A percentile compares a stretch with the other conserved stretches of the same genome.
Evolutionary conservation across 2,888 invertebrate genomes (phyloP).

Genomic region (Drosophila stalkeri): DNA sequence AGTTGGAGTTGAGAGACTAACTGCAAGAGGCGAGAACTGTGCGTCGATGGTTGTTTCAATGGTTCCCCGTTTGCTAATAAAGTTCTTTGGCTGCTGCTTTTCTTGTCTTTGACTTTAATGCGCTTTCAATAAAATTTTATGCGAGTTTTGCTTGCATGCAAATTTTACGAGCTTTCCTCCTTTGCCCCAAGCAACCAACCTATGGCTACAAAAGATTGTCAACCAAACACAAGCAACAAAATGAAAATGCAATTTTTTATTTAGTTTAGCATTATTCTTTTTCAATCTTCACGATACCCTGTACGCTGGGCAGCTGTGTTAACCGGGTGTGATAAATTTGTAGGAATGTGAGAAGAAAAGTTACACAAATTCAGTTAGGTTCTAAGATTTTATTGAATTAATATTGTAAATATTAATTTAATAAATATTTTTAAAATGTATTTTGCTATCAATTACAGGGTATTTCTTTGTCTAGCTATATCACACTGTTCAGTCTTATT

Average conservation of each 20-base stretch:
- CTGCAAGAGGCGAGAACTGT: slow-evolving; percentile 49
- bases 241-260: slow-evolving; percentile 59
- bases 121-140: slow-evolving; percentile 78
- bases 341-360: fast-evolving
- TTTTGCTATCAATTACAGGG: slow-evolving; percentile 8
- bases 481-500: not conserved
- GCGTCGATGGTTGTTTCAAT: slow-evolving; percentile 39
- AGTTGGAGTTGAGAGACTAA: slow-evolving; percentile 35
- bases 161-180: slow-evolving; percentile 61
- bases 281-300: slow-evolving; percentile 26
- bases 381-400: too few species aligned
- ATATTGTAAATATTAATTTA: too few species aligned
- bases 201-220: slow-evolving; percentile 34
- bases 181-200: slow-evolving; percentile 5
- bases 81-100: slow-evolving; percentile 66
- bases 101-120: slow-evolving; percentile 79
- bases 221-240: slow-evolving; percentile 43
- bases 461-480: slow-evolving; percentile 8
- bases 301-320: not conserved
- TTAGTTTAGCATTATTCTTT: slow-evolving; percentile 28
- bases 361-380: fast-evolving
- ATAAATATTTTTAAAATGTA: not conserved
- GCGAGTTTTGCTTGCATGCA: slow-evolving; percentile 78
- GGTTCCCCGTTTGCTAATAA: slow-evolving; percentile 76
- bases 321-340: not conserved